Evolutionary conservation across 2,113 vertebrate genomes (phyloP), one percentile per base, ranked within the genome.

Genomic region (Otis tarda): DNA sequence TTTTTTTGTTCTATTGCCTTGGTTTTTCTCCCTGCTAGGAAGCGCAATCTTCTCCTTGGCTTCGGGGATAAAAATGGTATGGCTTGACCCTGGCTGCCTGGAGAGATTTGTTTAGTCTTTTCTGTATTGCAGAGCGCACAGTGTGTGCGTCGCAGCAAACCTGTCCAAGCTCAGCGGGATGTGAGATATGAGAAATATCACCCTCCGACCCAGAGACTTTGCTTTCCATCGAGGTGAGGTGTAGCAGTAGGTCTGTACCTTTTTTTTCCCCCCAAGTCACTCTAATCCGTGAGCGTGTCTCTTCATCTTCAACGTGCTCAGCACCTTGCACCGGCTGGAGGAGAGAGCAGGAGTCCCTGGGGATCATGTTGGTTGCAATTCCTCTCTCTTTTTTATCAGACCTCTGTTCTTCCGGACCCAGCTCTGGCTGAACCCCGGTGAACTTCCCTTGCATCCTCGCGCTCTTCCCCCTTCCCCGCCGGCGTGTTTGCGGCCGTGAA

Each of bases 61-160:
- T 96, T 90, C 0, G 0, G 59, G 41, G 59, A 86, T 83, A 80
- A 92, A 94, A 94, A 88, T 50, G 75, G 71, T 85, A 57, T 50
- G 63, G 59, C 55, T 77, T 92, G 95, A 92, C 83, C 86, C 86
- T 31, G 55, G 39, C 50, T 92, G 90, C 79, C 86, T 82, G 63
- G 63, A 90, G 93, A 81, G 50, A n/a, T 92, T 88, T 92, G 47
- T 92, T 96, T 69, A 89, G 86, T 71, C 90, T 94, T 94, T 92
- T 79, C 88, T 86, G 92, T 56, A 45, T 9, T 77, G 71, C 63
- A 24, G 82, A 82, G 60, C 1, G 4, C 27, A 19, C 14, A 49
- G 74, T 6, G 31, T 1, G 12, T 52, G 47, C 60, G 33, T 47
- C 7, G 1, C 60, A 78, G 47, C 33, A 75, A 91, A 60, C 77